Base-by-base conservation (phyloP, 1,140 invertebrate genomes). In the Trachymyrmex cornetzi region DNA sequence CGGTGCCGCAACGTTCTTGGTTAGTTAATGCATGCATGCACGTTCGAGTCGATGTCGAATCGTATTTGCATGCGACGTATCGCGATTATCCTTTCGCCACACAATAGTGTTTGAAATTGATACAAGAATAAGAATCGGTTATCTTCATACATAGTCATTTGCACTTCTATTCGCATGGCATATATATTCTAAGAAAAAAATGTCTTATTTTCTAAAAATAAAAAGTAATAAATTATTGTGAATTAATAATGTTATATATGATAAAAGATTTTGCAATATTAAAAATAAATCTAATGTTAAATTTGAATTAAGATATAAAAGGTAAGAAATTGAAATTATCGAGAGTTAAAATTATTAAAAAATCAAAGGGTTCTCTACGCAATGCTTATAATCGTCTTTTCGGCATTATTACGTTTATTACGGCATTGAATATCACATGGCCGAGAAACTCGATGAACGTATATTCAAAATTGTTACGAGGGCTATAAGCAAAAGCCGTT, bases 391-490 rank as follows among this genome's bases (percentile, higher is more conserved):
- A 77, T 77, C 22, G 16, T 64, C 44, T 14, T 50, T 64, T n/a
- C 22, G 24, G 22, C 75, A 30, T 63, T 77, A 77, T 63, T 77
- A 63, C 44, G 38, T 77, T 77, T 22, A 77, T 59, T 77, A 61
- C 14, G 75, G 44, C 38, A 63, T 77, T 44, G 77, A 30, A 30
- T 67, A 80, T 67, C 27, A 34, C 27, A 34, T 24, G 38, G 19
- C 2, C 30, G 53, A n/a, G 16, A 22, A 48, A 64, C 44, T 63
- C 24, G 59, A 79, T 14, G 19, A 19, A 11, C 71, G 27, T 38
- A 34, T 27, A 61, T 27, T 7, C 19, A 24, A 64, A 67, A 69
- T 67, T 24, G 64, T 80, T 55, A 80, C 30, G 12, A 63, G 7
- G 77, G 12, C 27, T 24, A 11, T 34, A 24, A 80, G 48, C 61